A percentile compares a stretch with the other conserved stretches of the same genome.
These are phyloP conservation scores for Galendromus occidentalis DNA, from an alignment of 1,140 invertebrate species.

Conservation along the genomic window DNA sequence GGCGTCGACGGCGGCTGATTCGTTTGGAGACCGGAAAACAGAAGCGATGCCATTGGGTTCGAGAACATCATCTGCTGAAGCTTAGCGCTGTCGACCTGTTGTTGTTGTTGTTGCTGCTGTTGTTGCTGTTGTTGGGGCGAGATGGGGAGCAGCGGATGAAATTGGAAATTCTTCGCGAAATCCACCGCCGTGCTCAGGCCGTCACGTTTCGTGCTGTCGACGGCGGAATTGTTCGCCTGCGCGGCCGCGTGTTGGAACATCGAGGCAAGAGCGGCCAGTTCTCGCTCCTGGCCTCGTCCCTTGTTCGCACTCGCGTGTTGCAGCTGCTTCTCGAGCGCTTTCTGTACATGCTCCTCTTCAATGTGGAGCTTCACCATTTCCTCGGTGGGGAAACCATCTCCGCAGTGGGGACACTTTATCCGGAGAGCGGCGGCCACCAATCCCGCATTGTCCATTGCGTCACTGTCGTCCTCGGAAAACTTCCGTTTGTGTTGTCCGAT, in stretches of 20 bases:
- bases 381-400: conserved; percentile 19
- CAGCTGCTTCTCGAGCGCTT: conserved; percentile 20
- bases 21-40: conserved; percentile 18
- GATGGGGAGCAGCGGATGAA: background rate
- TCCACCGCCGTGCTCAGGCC: background rate
- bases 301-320: conserved; percentile 15
- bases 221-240: conserved; percentile 14
- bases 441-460: conserved; percentile 8
- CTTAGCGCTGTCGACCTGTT: conserved; percentile 14
- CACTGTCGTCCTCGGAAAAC: conserved; percentile 6
- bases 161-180: background rate
- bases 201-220: conserved; percentile 12
- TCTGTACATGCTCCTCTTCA: conserved; percentile 24
- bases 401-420: conserved; percentile 22
- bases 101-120: conserved; percentile 15
- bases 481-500: conserved; percentile 4
- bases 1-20: conserved; percentile 11
- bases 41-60: conserved; percentile 20
- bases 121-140: background rate
- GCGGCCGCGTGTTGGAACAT: conserved; percentile 15
- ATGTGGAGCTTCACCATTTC: conserved; percentile 22
- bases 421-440: too few relatives aligned
- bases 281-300: conserved; percentile 8
- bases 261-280: conserved; percentile 12
- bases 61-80: conserved; percentile 16